phyloP scores from a whole-genome alignment of 1,140 invertebrate species.

The Drusus annulatus region DNA sequence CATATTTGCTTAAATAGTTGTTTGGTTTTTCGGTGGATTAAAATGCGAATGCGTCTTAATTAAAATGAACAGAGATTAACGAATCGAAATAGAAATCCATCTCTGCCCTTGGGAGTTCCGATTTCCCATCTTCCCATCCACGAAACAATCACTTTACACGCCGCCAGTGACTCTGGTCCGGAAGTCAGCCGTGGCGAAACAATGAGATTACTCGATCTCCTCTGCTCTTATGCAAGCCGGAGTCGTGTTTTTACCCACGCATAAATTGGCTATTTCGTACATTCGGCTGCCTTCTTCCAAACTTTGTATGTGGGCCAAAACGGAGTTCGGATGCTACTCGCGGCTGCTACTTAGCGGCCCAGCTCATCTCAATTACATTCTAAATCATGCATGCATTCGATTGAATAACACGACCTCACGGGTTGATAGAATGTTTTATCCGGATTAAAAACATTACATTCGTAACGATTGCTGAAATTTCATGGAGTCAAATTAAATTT shows the following conservation, averaged over 20 bases:
- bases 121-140: constrained; percentile 35
- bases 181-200: constrained; percentile 34
- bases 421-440: too few relatives aligned
- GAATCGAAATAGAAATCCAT: neutral
- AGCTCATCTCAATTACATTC: too few relatives aligned
- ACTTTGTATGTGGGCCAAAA: constrained; percentile 19
- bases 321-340: neutral
- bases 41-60: too few relatives aligned
- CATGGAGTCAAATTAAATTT: too few relatives aligned
- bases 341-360: too few relatives aligned
- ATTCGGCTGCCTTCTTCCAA: neutral
- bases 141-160: constrained; percentile 33
- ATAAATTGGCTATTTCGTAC: constrained; percentile 23
- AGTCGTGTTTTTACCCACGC: constrained; percentile 37
- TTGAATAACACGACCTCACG: too few relatives aligned
- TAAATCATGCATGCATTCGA: too few relatives aligned
- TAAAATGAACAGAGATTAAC: neutral
- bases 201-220: constrained; percentile 20
- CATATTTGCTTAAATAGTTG: too few relatives aligned
- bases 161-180: constrained; percentile 8
- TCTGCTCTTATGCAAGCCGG: constrained; percentile 8
- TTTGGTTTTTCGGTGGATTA: too few relatives aligned
- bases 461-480: too few relatives aligned
- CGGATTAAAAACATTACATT: too few relatives aligned
- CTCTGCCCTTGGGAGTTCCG: constrained; percentile 14